Evolutionary conservation across 1,140 invertebrate genomes (phyloP), one percentile per base, ranked within the genome.

Genomic region (Penaeus vannamei): DNA sequence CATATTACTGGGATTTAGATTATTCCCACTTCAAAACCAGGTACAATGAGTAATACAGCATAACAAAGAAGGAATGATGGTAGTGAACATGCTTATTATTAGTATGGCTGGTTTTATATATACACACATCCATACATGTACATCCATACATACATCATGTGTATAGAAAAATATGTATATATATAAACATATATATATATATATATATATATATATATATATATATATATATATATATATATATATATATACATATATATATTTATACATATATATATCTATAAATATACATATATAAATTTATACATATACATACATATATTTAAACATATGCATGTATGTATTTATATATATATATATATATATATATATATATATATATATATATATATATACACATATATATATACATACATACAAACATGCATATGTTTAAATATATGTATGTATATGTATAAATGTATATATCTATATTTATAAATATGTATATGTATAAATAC

Each of bases 11-110:
- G 46, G 53, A 79, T 64, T 23, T 26, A 64, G 77, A 84, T 64
- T 62, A 89, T 53, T 53, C 79, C 46, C 86, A 87, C 82, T 81
- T n/a, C 79, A 87, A 87, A 82, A 64, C 62, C 60, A 82, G 32
- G 62, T 87, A 82, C 42, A 76, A 19, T 32, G 53, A 53, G 53
- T 53, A 53, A 53, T 53, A 53, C 53, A 53, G 53, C 53, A 53
- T 53, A 17, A 53, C 53, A 53, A 53, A 53, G 17, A 53, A 53
- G 53, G 53, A 53, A 53, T 53, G 53, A 53, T 53, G 53, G 53
- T 53, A 53, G 17, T 53, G 53, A 53, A 36, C 72, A 76, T 76
- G 72, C 72, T 32, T 32, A 76, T 72, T 72, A 29, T 32, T 76
- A 76, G 42, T 53, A 53, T 53, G 5, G 53, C 53, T 53, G 53